These are phyloP conservation scores for Rhinolophus sinicus DNA, from an alignment of 2,113 vertebrate species.

Conservation along the genomic window DNA sequence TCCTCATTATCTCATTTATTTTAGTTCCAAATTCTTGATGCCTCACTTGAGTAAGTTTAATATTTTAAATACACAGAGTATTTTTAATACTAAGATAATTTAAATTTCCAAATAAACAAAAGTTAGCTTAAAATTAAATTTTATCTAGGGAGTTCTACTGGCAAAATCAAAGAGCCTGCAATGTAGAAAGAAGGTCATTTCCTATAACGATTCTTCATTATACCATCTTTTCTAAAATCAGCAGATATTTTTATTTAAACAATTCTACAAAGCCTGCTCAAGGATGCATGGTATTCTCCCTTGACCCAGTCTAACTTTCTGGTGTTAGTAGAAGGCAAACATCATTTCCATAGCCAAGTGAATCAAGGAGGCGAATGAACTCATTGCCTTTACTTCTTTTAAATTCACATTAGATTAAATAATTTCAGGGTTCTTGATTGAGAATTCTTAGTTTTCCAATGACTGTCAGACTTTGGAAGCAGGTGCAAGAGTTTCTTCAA, in stretches of 20 bases:
- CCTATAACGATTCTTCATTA: conserved; percentile 32
- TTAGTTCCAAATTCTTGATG: conserved; percentile 82
- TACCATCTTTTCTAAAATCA: conserved; percentile 37
- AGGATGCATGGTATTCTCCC: neutral
- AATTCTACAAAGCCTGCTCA: neutral
- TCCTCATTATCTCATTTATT: conserved; percentile 87
- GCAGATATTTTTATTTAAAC: conserved; percentile 43
- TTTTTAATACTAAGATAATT: conserved; percentile 77
- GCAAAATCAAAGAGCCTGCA: conserved; percentile 64
- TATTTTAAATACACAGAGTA: conserved; percentile 81
- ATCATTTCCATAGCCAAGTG: conserved; percentile 76
- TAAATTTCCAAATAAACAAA: conserved; percentile 76
- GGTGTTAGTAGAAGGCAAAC: conserved; percentile 56
- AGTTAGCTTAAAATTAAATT: conserved; percentile 81
- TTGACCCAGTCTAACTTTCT: neutral
- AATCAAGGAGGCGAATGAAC: conserved; percentile 81
- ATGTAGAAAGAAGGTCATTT: conserved; percentile 72
- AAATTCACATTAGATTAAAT: conserved; percentile 82
- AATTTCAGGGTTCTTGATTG: conserved; percentile 79
- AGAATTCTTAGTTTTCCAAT: conserved; percentile 82
- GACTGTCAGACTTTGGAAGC: conserved; percentile 75
- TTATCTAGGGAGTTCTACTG: conserved; percentile 66
- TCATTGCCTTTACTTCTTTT: conserved; percentile 78
- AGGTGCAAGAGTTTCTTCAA: conserved; percentile 72
- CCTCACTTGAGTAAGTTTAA: conserved; percentile 81